Base-by-base conservation (phyloP, 2,113 vertebrate species). In the Labeo catla region DNA sequence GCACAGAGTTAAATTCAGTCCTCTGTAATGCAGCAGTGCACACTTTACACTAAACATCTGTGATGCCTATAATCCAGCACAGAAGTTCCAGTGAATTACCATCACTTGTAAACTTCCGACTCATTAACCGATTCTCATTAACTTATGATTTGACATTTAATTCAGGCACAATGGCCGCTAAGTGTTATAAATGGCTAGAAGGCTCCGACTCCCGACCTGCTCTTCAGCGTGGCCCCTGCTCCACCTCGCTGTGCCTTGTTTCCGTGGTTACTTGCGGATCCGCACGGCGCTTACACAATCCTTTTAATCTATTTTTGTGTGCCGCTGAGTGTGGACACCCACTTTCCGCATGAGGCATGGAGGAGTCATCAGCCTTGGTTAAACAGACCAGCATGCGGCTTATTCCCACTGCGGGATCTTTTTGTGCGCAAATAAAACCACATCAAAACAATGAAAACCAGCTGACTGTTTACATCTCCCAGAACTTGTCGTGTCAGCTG, bases 301-400 rank as follows among this genome's bases (percentile, higher is more conserved):
- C 74, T 50, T 87, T 85, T 87, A 78, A 85, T 81, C 87, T 85
- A 81, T 84, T 85, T 87, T 59, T 45, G 68, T 52, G 68, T 57
- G 52, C 79, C 8, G 45, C 86, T 76, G 66, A 74, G 76, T 80
- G 52, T 80, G 54, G 76, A 50, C 86, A 80, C 76, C 86, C 81
- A 76, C 57, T 61, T 80, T 66, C 47, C 43, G 23, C 47, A 73
- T 43, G 73, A 52, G 12, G 47, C 76, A 79, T 4, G 19, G 54
- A 68, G 34, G 57, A 78, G 63, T 78, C 63, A 68, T 68, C 63
- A 68, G 6, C 13, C 16, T 47, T 78, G 47, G 76, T 85, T 43
- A 66, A 49, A 54, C 81, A 83, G 73, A 79, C 43, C 63, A 61
- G 80, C 57, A 65, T 54, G 61, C 9, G 6, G 61, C 23, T n/a